phyloP scores from a whole-genome alignment of 1,140 invertebrate genomes.

The Luehdorfia chinensis region DNA sequence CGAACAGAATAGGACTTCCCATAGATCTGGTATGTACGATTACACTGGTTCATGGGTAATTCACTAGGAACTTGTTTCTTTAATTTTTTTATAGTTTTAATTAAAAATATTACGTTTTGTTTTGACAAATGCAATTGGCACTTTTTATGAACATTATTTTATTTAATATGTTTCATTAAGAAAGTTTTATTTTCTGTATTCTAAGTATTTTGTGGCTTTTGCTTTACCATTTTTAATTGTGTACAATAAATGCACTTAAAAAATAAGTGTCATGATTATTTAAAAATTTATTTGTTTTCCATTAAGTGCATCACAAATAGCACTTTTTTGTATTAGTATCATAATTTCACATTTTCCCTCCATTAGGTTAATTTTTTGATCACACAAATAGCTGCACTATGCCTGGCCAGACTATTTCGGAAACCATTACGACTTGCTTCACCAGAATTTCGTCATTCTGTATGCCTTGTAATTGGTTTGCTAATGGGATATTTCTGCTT shows the following conservation, averaged over 20 bases:
- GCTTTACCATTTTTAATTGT: not conserved
- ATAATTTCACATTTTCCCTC: constrained; percentile 51
- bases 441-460: constrained; percentile 83
- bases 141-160: too few relatives aligned
- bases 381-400: constrained; percentile 87
- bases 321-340: constrained; percentile 26
- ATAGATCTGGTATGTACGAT: constrained; percentile 62
- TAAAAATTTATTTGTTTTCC: too few relatives aligned
- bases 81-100: too few relatives aligned
- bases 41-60: not conserved
- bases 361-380: constrained; percentile 90
- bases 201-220: too few relatives aligned
- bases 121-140: too few relatives aligned
- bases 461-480: constrained; percentile 86
- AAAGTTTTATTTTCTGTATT: too few relatives aligned
- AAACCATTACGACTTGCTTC: constrained; percentile 84
- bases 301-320: constrained; percentile 27
- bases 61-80: too few relatives aligned
- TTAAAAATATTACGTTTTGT: too few relatives aligned
- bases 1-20: constrained; percentile 56
- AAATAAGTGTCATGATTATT: too few relatives aligned
- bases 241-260: not conserved
- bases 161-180: too few relatives aligned
- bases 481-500: constrained; percentile 92
- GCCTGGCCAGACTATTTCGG: constrained; percentile 85